Conservation (phyloP, 2,113 vertebrate genomes). For the Struthidea cinerea region DNA sequence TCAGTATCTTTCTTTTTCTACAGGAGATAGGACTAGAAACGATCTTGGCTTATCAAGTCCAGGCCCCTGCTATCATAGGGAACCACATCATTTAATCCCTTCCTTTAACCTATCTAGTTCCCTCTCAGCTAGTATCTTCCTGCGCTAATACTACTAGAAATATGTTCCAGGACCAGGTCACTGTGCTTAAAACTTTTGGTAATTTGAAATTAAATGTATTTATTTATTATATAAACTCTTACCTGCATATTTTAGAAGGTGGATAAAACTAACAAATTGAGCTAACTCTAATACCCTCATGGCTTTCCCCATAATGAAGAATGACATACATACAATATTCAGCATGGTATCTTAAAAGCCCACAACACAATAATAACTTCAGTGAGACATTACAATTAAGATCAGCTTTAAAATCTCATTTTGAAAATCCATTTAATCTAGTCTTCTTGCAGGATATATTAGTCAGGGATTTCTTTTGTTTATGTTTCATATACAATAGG, state of each 20-base stretch:
- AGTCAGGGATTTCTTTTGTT: not conserved
- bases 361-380: not conserved
- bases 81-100: not conserved
- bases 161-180: not conserved
- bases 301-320: not conserved
- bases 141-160: not conserved
- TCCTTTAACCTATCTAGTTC: not conserved
- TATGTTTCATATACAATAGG: not conserved
- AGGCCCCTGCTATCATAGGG: not conserved
- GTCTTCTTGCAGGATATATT: not conserved
- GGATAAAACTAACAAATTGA: not conserved
- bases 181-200: not conserved
- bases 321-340: not conserved
- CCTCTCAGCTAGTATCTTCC: not conserved
- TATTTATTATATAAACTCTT: not conserved
- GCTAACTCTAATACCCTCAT: not conserved
- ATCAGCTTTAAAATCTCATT: conserved; percentile 16
- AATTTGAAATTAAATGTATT: not conserved
- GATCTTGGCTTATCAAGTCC: not conserved
- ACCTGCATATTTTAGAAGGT: not conserved
- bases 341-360: not conserved
- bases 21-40: not conserved
- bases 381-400: conserved; percentile 23
- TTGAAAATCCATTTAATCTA: conserved; percentile 24
- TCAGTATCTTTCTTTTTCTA: not conserved